Percentiles rank a stretch among this genome's conserved stretches.
Conservation (phyloP, 2,888 invertebrate species). For the Nomada ferruginata region DNA sequence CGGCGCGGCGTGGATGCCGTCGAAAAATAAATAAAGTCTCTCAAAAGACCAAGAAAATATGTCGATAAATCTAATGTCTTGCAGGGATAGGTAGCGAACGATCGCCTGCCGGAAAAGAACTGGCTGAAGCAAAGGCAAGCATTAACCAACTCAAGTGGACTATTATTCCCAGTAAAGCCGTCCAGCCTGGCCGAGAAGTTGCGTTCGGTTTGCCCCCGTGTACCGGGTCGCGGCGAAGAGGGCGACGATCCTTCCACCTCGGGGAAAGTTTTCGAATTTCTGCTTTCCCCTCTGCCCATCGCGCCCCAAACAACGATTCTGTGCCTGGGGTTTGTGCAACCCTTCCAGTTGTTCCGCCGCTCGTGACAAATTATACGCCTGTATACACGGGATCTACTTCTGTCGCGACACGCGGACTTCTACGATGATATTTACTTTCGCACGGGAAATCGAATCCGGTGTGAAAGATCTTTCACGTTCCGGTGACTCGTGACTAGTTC, state of each 20-base stretch:
- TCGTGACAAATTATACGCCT: constrained; percentile 55
- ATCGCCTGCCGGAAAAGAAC: constrained; percentile 62
- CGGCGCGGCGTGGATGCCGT: constrained; percentile 33
- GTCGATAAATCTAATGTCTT: constrained; percentile 77
- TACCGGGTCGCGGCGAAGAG: constrained; percentile 46
- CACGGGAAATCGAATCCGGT: constrained; percentile 6
- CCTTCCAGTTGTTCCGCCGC: constrained; percentile 7
- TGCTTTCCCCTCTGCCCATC: constrained; percentile 23
- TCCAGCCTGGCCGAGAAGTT: constrained; percentile 65
- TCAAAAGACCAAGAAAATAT: constrained; percentile 74
- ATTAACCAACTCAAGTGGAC: constrained; percentile 48
- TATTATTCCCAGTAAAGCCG: constrained; percentile 64
- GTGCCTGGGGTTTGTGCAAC: constrained; percentile 12
- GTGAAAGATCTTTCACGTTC: constrained; percentile 24
- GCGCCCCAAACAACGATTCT: constrained; percentile 17
- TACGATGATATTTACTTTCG: constrained; percentile 49
- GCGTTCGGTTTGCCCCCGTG: constrained; percentile 68
- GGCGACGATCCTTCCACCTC: constrained; percentile 67
- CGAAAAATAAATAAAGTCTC: constrained; percentile 63
- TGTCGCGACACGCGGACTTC: constrained; percentile 15
- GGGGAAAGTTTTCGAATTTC: constrained; percentile 64
- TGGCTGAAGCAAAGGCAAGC: constrained; percentile 43
- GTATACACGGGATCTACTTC: constrained; percentile 47
- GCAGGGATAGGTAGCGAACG: constrained; percentile 67
- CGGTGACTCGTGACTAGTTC: constrained; percentile 10